Conservation (phyloP, 2,888 invertebrate genomes). For the Lithophane socia region DNA sequence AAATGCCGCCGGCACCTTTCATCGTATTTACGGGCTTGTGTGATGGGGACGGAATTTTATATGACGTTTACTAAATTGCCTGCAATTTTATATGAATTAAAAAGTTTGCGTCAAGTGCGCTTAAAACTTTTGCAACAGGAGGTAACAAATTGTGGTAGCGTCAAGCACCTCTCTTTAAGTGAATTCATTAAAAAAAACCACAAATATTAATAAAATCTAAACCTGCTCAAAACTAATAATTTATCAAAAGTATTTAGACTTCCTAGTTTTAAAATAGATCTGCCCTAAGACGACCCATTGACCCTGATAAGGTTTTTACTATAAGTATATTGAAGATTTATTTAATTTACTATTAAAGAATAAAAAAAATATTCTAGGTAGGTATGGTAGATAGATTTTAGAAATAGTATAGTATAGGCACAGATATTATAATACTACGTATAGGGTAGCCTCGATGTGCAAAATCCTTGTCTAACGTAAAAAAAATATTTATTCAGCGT, state of each 20-base stretch:
- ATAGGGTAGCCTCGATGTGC: background rate
- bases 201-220: background rate
- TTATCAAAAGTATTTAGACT: background rate
- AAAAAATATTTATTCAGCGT: no score
- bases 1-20: constrained; percentile 47
- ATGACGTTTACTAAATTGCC: constrained; percentile 31
- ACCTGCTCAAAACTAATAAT: background rate
- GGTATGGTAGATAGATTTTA: no score
- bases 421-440: no score
- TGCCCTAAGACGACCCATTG: no score
- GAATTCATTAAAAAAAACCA: background rate
- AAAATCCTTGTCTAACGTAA: background rate
- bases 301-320: no score
- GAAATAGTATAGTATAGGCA: background rate
- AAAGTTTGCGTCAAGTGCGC: constrained; percentile 20
- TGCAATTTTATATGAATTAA: constrained; percentile 31
- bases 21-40: constrained; percentile 33
- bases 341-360: no score
- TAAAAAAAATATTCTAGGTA: background rate
- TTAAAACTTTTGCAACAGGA: constrained; percentile 15
- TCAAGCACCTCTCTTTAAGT: background rate
- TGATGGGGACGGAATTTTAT: constrained; percentile 34
- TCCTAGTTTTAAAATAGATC: background rate
- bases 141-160: background rate
- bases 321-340: no score